phyloP scores from a whole-genome alignment of 2,888 invertebrate genomes.

The Agrotis exclamationis region DNA sequence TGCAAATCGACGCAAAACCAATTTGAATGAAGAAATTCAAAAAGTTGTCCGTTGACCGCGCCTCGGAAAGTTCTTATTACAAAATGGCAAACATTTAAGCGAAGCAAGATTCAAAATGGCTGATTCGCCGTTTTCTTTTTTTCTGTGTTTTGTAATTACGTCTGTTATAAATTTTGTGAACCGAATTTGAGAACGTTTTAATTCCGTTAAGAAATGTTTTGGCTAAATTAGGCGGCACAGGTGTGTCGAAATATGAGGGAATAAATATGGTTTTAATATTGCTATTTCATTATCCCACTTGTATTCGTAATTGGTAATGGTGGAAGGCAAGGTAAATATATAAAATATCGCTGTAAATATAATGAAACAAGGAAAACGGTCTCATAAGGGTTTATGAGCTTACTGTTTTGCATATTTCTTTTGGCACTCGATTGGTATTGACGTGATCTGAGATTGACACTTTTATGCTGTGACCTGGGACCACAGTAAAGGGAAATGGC shows the following conservation, averaged over 20 bases:
- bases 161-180: constrained; percentile 41
- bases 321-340: too few species aligned
- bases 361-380: too few species aligned
- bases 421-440: too few species aligned
- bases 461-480: too few species aligned
- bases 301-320: constrained; percentile 5
- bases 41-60: constrained; percentile 55
- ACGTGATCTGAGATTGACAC: too few species aligned
- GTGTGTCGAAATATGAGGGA: constrained; percentile 41
- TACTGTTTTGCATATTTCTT: too few species aligned
- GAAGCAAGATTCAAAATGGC: constrained; percentile 45
- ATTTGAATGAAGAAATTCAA: constrained; percentile 55
- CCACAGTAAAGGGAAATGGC: too few species aligned
- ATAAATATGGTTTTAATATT: constrained; percentile 44
- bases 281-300: constrained; percentile 6
- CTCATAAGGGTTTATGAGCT: too few species aligned
- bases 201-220: constrained; percentile 42
- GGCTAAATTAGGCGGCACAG: constrained; percentile 39
- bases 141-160: constrained; percentile 55
- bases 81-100: constrained; percentile 55
- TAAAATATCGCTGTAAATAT: too few species aligned
- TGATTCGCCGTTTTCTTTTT: constrained; percentile 41
- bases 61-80: constrained; percentile 53
- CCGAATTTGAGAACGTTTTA: constrained; percentile 45
- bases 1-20: constrained; percentile 46